Conservation (phyloP, 1,140 invertebrate genomes). For the Micrasema minimum region DNA sequence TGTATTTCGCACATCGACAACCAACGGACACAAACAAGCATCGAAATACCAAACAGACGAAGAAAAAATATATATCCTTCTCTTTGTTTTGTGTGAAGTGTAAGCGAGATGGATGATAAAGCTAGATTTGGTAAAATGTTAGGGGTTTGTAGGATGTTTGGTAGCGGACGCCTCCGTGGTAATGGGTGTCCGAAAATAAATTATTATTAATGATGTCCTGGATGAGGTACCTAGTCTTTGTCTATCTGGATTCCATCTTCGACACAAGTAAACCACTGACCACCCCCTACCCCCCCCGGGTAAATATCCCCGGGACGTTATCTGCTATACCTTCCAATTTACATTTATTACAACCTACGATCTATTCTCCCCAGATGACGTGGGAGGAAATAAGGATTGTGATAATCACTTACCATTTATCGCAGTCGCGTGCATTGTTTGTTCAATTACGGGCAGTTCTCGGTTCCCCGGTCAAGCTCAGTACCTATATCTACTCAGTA, state of each 20-base stretch:
- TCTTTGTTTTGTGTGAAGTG: too few relatives aligned
- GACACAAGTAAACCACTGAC: slow-evolving; percentile 44
- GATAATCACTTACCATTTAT: slow-evolving; percentile 19
- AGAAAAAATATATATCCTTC: too few relatives aligned
- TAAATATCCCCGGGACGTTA: too few relatives aligned
- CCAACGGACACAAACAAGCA: too few relatives aligned
- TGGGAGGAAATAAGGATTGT: slow-evolving; percentile 22
- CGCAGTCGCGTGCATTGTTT: slow-evolving; percentile 15
- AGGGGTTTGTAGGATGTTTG: slow-evolving; percentile 32
- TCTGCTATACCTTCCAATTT: slow-evolving; percentile 14
- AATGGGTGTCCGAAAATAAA: slow-evolving; percentile 54
- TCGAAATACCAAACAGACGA: too few relatives aligned
- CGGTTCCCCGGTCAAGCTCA: too few relatives aligned
- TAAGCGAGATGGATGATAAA: too few relatives aligned
- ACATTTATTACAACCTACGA: slow-evolving; percentile 12
- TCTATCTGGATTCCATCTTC: slow-evolving; percentile 48
- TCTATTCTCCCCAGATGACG: background rate
- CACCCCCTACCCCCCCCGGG: slow-evolving; percentile 1
- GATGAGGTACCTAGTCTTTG: slow-evolving; percentile 50
- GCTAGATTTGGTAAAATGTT: too few relatives aligned
- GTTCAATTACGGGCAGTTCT: too few relatives aligned
- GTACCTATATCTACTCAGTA: too few relatives aligned
- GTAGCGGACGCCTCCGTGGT: slow-evolving; percentile 47
- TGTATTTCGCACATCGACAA: too few relatives aligned
- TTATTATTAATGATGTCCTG: slow-evolving; percentile 54